Percentiles rank a stretch among this genome's conserved stretches.
phyloP scores from a whole-genome alignment of 2,888 invertebrate genomes.

The Sarcophaga carnaria region DNA sequence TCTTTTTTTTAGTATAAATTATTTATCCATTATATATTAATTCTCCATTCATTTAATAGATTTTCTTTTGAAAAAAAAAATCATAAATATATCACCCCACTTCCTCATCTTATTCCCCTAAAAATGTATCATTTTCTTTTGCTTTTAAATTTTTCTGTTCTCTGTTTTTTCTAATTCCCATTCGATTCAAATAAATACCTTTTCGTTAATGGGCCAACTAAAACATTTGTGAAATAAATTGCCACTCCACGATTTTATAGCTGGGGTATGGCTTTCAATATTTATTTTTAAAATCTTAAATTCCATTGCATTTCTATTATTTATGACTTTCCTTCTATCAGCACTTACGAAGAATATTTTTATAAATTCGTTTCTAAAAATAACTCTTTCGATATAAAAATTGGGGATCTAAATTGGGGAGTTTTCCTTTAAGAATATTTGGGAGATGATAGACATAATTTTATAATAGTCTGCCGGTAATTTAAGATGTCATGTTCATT shows the following conservation, averaged over 20 bases:
- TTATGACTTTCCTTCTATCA: not conserved
- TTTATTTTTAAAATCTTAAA: constrained; percentile 11
- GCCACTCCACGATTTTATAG: not conserved
- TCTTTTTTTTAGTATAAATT: no score
- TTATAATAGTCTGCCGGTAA: no score
- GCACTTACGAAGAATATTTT: not conserved
- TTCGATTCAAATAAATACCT: not conserved
- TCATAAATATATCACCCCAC: not conserved
- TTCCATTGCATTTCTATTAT: not conserved
- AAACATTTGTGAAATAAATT: not conserved
- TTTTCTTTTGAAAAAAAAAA: no score
- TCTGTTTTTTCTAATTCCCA: no score
- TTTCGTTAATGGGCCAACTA: not conserved
- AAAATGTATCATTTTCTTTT: not conserved
- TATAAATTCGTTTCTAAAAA: not conserved
- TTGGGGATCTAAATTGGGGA: not conserved
- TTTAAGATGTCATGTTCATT: no score
- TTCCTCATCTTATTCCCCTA: not conserved
- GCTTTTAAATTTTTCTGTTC: not conserved
- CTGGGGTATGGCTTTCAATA: not conserved
- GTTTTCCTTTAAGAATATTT: no score
- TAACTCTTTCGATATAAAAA: not conserved
- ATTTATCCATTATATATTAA: no score
- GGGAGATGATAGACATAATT: no score
- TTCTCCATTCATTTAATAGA: no score